Evolutionary conservation across 2,113 vertebrate species (phyloP).

Genomic region (Pterocles orientalis): DNA sequence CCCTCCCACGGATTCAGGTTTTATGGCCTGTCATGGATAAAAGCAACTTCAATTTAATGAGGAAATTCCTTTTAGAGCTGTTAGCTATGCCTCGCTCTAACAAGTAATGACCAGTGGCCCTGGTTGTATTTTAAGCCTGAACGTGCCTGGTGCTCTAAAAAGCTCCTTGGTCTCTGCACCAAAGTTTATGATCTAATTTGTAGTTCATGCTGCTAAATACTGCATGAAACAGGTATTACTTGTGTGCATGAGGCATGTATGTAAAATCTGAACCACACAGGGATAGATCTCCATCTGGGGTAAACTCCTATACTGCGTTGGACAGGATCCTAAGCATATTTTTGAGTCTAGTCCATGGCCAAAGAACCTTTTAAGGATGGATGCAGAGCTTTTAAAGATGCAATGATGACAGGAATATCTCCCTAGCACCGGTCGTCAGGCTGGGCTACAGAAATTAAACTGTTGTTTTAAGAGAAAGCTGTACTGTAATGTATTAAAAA

Average conservation of each 20-base stretch:
- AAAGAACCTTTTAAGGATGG: slow-evolving; percentile 2
- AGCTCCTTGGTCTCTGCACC: background rate
- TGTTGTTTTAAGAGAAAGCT: background rate
- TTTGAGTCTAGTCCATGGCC: background rate
- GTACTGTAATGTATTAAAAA: slow-evolving; percentile 17
- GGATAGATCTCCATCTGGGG: background rate
- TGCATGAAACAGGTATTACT: background rate
- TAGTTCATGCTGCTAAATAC: background rate
- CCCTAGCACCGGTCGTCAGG: background rate
- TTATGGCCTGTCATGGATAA: slow-evolving; percentile 54
- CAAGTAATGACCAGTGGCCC: slow-evolving; percentile 4
- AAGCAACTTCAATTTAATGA: slow-evolving; percentile 54
- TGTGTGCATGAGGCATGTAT: background rate
- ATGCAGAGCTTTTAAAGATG: background rate
- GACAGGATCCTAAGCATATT: background rate
- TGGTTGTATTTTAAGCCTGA: background rate
- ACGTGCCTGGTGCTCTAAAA: background rate
- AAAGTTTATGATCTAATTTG: slow-evolving; percentile 9
- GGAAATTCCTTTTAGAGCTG: slow-evolving; percentile 45
- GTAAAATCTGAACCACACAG: background rate
- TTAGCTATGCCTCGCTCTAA: background rate
- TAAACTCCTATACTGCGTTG: background rate
- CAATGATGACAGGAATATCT: background rate
- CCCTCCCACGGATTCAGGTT: slow-evolving; percentile 10
- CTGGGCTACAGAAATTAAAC: slow-evolving; percentile 3